A percentile compares a stretch with the other conserved stretches of the same genome.
Evolutionary conservation across 2,888 invertebrate genomes (phyloP).

Genomic region (Brenthis hecate): DNA sequence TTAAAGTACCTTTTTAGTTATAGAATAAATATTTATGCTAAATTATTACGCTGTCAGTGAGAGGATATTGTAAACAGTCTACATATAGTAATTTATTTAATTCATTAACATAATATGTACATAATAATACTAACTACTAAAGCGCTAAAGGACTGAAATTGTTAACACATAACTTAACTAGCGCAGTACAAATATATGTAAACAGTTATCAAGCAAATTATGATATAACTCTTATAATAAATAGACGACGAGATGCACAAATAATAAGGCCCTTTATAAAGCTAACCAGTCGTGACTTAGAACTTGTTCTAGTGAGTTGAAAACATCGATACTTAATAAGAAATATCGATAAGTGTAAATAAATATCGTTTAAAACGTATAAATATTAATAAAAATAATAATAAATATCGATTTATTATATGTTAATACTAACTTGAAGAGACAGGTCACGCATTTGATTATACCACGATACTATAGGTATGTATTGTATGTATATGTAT

Average conservation of each 20-base stretch:
- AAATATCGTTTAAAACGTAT: neutral
- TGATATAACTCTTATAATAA: conserved; percentile 41
- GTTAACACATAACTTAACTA: no score
- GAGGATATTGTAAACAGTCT: no score
- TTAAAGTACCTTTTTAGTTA: no score
- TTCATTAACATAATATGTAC: no score
- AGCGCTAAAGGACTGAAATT: no score
- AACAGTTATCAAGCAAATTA: conserved; percentile 20
- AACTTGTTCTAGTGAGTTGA: conserved; percentile 59
- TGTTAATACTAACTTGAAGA: neutral
- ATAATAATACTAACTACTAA: no score
- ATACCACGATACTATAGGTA: neutral
- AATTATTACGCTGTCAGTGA: no score
- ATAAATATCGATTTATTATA: conserved; percentile 2
- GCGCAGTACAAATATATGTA: no score
- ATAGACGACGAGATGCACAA: conserved; percentile 53
- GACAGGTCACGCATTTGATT: neutral
- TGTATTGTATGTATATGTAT: no score
- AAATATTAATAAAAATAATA: neutral
- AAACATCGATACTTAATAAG: neutral
- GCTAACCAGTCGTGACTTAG: conserved; percentile 73
- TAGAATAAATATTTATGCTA: no score
- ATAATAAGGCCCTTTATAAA: conserved; percentile 71
- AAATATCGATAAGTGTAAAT: neutral
- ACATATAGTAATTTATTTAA: no score